These are phyloP conservation scores for Nothoprocta pentlandii DNA, from an alignment of 2,113 vertebrate species.

Conservation along the genomic window DNA sequence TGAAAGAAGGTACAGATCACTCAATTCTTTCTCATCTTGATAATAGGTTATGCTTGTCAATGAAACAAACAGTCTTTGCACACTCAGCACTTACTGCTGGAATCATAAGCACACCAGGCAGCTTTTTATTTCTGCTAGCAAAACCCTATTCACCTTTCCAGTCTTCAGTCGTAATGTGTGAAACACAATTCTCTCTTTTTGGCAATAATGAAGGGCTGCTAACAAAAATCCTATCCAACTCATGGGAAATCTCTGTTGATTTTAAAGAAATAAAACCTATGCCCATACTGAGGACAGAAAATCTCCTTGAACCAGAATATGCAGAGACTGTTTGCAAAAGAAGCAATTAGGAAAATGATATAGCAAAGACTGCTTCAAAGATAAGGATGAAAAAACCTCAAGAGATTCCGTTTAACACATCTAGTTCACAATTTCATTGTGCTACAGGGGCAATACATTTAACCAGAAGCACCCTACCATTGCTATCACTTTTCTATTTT, in stretches of 20 bases:
- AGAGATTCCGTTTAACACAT: slow-evolving; percentile 1
- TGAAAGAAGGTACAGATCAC: background rate
- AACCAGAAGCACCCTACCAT: background rate
- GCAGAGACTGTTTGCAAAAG: background rate
- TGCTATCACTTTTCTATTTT: background rate
- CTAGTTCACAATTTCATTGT: background rate
- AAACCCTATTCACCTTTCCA: background rate
- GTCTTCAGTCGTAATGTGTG: background rate
- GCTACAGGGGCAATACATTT: background rate
- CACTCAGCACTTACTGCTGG: slow-evolving; percentile 38
- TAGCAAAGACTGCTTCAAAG: background rate
- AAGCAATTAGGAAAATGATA: slow-evolving; percentile 26
- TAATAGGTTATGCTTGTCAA: background rate
- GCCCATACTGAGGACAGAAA: background rate
- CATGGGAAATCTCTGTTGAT: background rate
- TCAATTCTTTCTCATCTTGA: slow-evolving; percentile 2
- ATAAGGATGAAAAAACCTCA: background rate
- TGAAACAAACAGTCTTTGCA: background rate
- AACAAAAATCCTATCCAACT: background rate
- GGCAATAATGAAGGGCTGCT: background rate
- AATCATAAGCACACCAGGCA: background rate
- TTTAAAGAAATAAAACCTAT: slow-evolving; percentile 15
- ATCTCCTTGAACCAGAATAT: slow-evolving; percentile 12
- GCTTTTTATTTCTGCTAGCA: background rate
- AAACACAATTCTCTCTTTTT: slow-evolving; percentile 7